phyloP scores from a whole-genome alignment of 2,888 invertebrate genomes.

The Dorcus hopei region DNA sequence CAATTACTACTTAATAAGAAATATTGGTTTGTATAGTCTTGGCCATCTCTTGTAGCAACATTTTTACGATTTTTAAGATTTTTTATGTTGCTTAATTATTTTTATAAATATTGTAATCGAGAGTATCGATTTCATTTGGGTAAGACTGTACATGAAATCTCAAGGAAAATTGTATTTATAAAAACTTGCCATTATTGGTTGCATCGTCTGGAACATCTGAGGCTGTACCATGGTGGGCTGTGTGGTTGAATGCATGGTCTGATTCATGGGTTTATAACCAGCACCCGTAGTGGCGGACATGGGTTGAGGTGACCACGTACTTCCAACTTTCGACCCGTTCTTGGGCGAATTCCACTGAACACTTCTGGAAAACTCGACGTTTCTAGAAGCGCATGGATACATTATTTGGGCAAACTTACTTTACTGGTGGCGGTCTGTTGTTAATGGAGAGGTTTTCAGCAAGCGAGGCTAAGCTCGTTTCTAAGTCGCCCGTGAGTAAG shows the following conservation, averaged over 20 bases:
- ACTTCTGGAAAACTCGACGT: conserved; percentile 55
- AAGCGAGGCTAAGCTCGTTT: conserved; percentile 87
- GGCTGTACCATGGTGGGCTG: conserved; percentile 34
- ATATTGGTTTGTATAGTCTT: too few relatives aligned
- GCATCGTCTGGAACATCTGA: conserved; percentile 42
- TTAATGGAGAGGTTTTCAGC: conserved; percentile 91
- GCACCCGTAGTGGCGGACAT: conserved; percentile 87
- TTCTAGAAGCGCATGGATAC: conserved; percentile 10
- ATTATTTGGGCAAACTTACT: conserved; percentile 60
- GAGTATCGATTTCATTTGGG: too few relatives aligned
- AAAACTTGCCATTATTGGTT: conserved; percentile 42
- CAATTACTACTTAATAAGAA: too few relatives aligned
- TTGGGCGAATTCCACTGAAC: conserved; percentile 91
- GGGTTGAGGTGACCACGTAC: conserved; percentile 80
- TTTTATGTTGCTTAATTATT: too few relatives aligned
- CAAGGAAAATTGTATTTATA: neutral
- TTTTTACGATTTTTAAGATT: too few relatives aligned
- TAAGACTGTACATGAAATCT: neutral
- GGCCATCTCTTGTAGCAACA: too few relatives aligned
- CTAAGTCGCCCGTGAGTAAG: conserved; percentile 88
- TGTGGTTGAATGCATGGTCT: conserved; percentile 39
- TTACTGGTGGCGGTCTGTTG: conserved; percentile 63
- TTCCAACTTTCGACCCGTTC: conserved; percentile 76
- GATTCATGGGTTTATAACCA: conserved; percentile 81
- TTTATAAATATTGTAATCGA: too few relatives aligned